Conservation (phyloP, 2,888 invertebrate species). For the Tortricodes alternella region DNA sequence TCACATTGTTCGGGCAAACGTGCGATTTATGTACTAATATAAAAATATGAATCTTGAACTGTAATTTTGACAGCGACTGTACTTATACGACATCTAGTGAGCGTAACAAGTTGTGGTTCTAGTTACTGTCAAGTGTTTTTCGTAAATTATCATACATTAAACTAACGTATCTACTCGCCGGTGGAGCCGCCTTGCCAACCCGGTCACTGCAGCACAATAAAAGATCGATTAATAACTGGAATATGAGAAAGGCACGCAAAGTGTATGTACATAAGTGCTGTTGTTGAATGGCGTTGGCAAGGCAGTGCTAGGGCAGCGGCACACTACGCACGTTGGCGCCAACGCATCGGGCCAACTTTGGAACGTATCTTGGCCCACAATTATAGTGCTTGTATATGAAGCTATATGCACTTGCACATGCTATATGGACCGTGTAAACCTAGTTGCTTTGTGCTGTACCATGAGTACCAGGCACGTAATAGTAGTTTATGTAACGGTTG, state of each 20-base stretch:
- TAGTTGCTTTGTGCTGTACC: too few species aligned
- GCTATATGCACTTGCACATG: too few species aligned
- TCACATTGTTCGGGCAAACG: too few species aligned
- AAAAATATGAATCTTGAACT: too few species aligned
- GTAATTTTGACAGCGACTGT: too few species aligned
- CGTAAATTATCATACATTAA: conserved; percentile 43
- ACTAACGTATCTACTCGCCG: conserved; percentile 48
- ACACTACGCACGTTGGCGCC: conserved; percentile 42
- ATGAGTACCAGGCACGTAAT: too few species aligned
- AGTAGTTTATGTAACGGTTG: too few species aligned
- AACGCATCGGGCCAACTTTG: too few species aligned
- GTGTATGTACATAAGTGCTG: conserved; percentile 67
- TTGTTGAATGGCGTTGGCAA: conserved; percentile 64
- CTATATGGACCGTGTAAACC: too few species aligned
- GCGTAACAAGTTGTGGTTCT: neutral
- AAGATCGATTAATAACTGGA: conserved; percentile 39
- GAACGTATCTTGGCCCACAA: too few species aligned
- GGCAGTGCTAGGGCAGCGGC: conserved; percentile 56
- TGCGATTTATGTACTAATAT: too few species aligned
- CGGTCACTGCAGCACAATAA: conserved; percentile 72
- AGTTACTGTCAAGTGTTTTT: conserved; percentile 38
- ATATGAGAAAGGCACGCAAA: conserved; percentile 49
- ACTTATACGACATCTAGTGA: neutral
- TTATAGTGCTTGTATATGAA: too few species aligned
- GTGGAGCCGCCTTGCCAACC: conserved; percentile 70